phyloP scores from a whole-genome alignment of 1,140 invertebrate species.

The Aleiodes sp. region DNA sequence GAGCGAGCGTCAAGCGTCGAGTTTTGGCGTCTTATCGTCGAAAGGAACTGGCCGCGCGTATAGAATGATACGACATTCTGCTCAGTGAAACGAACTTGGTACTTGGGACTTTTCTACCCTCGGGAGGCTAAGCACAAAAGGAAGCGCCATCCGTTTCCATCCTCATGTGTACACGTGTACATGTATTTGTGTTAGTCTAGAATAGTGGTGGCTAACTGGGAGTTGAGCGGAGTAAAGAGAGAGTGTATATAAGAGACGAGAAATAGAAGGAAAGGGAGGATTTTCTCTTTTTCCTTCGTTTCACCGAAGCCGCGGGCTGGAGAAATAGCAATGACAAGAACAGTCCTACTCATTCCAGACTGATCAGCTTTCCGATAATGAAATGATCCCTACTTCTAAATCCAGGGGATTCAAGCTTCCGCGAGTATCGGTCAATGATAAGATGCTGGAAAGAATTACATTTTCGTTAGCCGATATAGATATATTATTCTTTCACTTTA shows the following conservation, averaged over 20 bases:
- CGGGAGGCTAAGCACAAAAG: slow-evolving; percentile 25
- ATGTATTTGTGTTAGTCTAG: background rate
- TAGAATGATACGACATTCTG: slow-evolving; percentile 14
- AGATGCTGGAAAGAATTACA: slow-evolving; percentile 22
- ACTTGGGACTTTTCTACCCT: slow-evolving; percentile 1
- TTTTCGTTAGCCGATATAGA: no score
- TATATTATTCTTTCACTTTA: no score
- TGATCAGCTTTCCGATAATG: slow-evolving; percentile 48
- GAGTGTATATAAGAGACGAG: background rate
- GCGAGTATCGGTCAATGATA: slow-evolving; percentile 28
- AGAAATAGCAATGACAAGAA: background rate
- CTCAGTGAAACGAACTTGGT: slow-evolving; percentile 16
- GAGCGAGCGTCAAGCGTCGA: slow-evolving; percentile 28
- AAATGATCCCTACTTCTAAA: slow-evolving; percentile 42
- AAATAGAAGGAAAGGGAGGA: background rate
- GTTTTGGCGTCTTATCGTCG: slow-evolving; percentile 25
- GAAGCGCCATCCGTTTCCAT: background rate
- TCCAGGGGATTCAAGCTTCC: background rate
- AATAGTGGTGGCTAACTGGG: background rate
- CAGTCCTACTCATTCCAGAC: slow-evolving; percentile 28
- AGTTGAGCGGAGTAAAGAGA: background rate
- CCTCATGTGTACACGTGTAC: background rate
- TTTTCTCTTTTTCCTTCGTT: background rate
- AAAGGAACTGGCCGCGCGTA: slow-evolving; percentile 24
- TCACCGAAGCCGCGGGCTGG: background rate